Evolutionary conservation across 2,888 invertebrate genomes (phyloP).

Genomic region (Hydroisotoma schaefferi): DNA sequence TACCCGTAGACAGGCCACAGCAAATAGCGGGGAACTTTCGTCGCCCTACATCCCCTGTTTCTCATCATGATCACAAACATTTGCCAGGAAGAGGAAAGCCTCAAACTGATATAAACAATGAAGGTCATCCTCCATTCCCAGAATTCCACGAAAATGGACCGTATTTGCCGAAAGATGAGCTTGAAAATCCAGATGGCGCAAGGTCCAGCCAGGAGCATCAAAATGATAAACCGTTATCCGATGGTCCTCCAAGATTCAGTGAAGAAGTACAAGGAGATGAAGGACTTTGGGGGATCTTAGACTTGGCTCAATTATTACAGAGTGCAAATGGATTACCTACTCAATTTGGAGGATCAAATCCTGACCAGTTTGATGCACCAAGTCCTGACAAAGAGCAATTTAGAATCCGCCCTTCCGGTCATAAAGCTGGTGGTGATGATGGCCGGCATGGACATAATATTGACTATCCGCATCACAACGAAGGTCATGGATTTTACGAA

Average conservation of each 20-base stretch:
- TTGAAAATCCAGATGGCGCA: not conserved
- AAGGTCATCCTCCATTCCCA: too few relatives aligned
- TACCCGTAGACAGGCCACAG: not conserved
- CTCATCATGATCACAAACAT: not conserved
- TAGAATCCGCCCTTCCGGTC: not conserved
- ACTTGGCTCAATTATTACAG: conserved; percentile 21
- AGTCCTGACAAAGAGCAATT: not conserved
- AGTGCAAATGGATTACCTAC: conserved; percentile 6
- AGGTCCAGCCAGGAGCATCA: not conserved
- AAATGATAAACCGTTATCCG: not conserved
- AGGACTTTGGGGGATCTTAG: conserved; percentile 21
- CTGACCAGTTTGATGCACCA: not conserved
- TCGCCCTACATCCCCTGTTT: not conserved
- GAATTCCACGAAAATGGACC: not conserved
- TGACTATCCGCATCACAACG: not conserved
- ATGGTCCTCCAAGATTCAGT: conserved; percentile 3
- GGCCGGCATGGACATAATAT: too few relatives aligned
- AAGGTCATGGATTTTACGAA: not conserved
- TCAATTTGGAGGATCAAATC: not conserved
- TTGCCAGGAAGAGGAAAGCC: not conserved
- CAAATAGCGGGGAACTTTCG: not conserved
- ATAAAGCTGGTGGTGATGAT: not conserved
- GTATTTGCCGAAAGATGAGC: not conserved
- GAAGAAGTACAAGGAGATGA: conserved; percentile 23
- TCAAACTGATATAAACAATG: not conserved